Evolutionary conservation across 35 echinoderm and acorn worm species (phyloP).

Genomic region (Acanthaster planci): DNA sequence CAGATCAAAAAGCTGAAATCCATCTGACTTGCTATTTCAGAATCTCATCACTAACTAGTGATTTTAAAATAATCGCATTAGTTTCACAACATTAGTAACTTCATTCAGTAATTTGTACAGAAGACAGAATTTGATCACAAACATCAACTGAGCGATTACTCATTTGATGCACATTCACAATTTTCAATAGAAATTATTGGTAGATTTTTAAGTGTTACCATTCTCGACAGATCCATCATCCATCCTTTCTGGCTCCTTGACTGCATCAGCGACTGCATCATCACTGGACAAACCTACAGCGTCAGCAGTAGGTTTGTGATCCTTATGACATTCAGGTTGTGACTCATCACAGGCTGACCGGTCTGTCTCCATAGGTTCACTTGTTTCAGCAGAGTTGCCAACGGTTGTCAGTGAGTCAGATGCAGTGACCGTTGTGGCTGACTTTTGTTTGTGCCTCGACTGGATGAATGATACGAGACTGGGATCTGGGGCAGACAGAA

Average conservation of each 20-base stretch:
- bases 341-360: not conserved
- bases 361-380: not conserved
- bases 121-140: too few relatives aligned
- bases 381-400: not conserved
- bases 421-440: not conserved
- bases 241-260: not conserved
- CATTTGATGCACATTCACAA: too few relatives aligned
- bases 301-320: not conserved
- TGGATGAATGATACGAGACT: conserved; percentile 69
- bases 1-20: too few relatives aligned
- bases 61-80: too few relatives aligned
- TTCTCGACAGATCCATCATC: not conserved
- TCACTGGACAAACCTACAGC: not conserved
- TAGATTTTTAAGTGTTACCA: not conserved
- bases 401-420: not conserved
- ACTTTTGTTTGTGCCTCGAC: conserved; percentile 6
- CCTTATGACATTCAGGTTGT: not conserved
- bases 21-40: too few relatives aligned
- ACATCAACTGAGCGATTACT: too few relatives aligned
- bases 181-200: too few relatives aligned
- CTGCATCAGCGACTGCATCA: conserved; percentile 1
- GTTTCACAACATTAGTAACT: too few relatives aligned
- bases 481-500: conserved; percentile 57
- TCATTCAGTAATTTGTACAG: too few relatives aligned
- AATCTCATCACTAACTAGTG: too few relatives aligned